Evolutionary conservation across 2,888 invertebrate species (phyloP), one percentile per base, ranked within the genome.

Genomic region (Deladenus siricidicola): DNA sequence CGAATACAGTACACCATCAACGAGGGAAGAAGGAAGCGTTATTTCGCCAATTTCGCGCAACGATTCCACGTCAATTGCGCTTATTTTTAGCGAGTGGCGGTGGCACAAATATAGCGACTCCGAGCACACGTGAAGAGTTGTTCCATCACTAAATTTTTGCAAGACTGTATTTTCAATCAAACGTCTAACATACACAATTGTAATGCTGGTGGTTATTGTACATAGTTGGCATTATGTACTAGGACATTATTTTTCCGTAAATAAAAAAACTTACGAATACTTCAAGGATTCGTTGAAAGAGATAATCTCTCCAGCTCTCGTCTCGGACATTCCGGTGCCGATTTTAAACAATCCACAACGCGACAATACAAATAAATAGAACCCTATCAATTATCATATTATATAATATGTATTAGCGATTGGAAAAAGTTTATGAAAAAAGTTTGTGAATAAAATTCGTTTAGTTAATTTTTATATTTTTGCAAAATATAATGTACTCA

Each of bases 291-390:
- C 85, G 80, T 89, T 89, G 79, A 88, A 86, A 67, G 86, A 83
- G 79, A 91, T 89, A 24, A 91, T 84, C 76, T 89, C 88, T n/a
- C 91, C 93, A 80, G 88, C 88, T 69, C 90, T 85, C 6, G 94
- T 91, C 67, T 89, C 90, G 53, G 89, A 89, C 79, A 90, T 90
- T 6, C 96, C 96, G 54, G 92, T 89, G 21, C 96, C 96, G 65
- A 96, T 86, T 83, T 96, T 96, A 66, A 89, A 84, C 49, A 96
- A 83, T 1, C 90, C 89, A 72, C 86, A 86, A 10, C 87, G 86
- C 62, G 80, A 80, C 73, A 89, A 87, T 29, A 96, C 83, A 80
- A 90, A 96, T 56, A 96, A 83, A 81, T 85, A 91, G 67, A 87
- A 86, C 10, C 94, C 94, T 71, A 50, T 42, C 60, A 45, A 21